These are phyloP conservation scores for Microtus ochrogaster DNA, from an alignment of 2,113 vertebrate genomes.

Conservation along the genomic window DNA sequence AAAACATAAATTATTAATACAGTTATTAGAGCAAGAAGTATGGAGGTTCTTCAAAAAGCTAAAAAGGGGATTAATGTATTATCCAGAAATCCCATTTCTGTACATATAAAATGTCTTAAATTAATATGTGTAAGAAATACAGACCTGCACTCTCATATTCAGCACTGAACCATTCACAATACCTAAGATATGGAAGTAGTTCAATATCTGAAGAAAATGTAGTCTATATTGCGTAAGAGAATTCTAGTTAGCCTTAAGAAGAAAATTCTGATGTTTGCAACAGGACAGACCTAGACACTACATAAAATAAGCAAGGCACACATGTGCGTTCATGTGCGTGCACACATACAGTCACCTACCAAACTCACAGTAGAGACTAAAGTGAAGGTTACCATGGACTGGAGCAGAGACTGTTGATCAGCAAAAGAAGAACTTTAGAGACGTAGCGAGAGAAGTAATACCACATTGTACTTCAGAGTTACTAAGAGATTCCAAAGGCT, in stretches of 20 bases:
- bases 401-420: neutral
- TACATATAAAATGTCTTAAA: neutral
- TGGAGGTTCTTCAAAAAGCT: neutral
- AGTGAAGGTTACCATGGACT: neutral
- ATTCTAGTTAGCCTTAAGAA: neutral
- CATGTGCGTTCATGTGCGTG: fast-evolving
- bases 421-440: neutral
- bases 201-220: neutral
- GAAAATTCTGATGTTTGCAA: neutral
- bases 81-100: neutral
- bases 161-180: neutral
- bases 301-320: neutral
- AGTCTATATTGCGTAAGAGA: neutral
- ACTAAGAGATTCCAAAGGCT: neutral
- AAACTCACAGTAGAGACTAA: neutral
- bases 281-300: neutral
- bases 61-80: neutral
- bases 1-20: neutral
- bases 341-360: neutral
- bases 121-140: neutral
- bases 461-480: neutral
- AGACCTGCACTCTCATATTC: neutral
- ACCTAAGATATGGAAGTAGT: neutral
- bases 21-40: neutral
- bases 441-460: neutral